phyloP scores from a whole-genome alignment of 2,113 vertebrate genomes.

The Rhinolophus sinicus region DNA sequence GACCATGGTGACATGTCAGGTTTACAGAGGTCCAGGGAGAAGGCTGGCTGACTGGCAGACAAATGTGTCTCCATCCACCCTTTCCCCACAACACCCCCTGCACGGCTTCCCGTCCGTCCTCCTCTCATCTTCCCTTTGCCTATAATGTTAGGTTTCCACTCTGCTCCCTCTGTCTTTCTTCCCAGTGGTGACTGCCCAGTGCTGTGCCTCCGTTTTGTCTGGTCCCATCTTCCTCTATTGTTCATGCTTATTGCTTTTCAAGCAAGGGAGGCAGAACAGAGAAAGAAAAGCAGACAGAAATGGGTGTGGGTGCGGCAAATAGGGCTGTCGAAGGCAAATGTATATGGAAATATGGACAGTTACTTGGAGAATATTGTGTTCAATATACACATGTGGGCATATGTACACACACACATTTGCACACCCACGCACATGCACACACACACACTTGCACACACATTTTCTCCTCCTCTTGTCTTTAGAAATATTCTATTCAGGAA shows the following conservation, averaged over 20 bases:
- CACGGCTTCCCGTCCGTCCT: no score
- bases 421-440: accelerated
- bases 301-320: accelerated
- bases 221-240: no score
- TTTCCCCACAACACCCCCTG: no score
- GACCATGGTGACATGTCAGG: neutral
- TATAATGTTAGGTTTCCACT: no score
- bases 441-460: no score
- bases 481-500: neutral
- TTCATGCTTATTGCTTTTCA: neutral
- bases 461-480: neutral
- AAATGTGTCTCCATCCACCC: no score
- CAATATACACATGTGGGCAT: neutral
- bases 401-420: accelerated
- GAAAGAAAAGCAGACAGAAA: neutral
- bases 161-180: neutral
- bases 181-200: neutral
- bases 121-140: neutral
- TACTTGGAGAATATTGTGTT: neutral
- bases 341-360: neutral
- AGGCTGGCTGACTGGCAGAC: neutral
- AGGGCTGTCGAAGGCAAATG: neutral
- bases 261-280: neutral
- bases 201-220: accelerated
- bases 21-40: neutral